Evolutionary conservation across 2,113 vertebrate genomes (phyloP).

Genomic region (Loxodonta africana): DNA sequence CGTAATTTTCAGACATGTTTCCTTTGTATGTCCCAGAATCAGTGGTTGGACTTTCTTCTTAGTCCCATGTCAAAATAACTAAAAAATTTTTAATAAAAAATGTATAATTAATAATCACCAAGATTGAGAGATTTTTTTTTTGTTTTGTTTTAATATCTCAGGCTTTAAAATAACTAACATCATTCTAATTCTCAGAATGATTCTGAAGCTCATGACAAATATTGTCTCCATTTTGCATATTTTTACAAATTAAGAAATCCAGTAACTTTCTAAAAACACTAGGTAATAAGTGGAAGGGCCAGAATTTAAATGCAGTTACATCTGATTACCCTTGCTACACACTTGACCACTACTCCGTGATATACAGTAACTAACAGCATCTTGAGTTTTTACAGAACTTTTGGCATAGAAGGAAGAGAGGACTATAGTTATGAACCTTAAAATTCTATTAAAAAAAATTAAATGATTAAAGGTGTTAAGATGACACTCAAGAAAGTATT

Average conservation of each 20-base stretch:
- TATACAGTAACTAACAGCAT: neutral
- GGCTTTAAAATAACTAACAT: neutral
- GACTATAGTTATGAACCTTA: neutral
- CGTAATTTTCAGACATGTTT: neutral
- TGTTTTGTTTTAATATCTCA: neutral
- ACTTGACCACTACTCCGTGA: neutral
- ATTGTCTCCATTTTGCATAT: neutral
- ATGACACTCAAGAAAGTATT: neutral
- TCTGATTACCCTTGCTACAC: neutral
- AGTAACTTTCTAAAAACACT: neutral
- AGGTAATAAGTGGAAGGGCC: neutral
- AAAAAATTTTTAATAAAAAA: conserved; percentile 23
- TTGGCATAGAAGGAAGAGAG: neutral
- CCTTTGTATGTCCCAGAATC: neutral
- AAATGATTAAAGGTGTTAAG: neutral
- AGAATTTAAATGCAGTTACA: neutral
- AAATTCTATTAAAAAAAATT: neutral
- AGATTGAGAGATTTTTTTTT: neutral
- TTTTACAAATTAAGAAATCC: conserved; percentile 36
- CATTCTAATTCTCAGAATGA: neutral
- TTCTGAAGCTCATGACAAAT: neutral
- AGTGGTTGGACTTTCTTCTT: neutral
- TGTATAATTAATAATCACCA: neutral
- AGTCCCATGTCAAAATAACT: neutral
- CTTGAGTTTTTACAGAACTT: neutral